phyloP scores from a whole-genome alignment of 2,888 invertebrate species.

The Sinohyriopsis cumingii region DNA sequence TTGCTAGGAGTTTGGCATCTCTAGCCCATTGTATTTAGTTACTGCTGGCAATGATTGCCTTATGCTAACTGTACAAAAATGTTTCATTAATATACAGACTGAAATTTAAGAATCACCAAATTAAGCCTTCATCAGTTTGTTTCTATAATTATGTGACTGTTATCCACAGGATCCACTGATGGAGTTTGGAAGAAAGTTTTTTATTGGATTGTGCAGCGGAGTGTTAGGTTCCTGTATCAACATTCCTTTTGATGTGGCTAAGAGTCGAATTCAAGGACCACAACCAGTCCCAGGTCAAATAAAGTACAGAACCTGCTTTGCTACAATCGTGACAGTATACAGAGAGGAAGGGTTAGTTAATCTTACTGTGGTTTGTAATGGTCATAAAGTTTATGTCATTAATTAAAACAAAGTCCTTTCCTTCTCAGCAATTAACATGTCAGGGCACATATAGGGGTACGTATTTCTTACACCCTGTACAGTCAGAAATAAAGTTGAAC shows the following conservation, averaged over 20 bases:
- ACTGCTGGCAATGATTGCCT: too few species aligned
- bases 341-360: slow-evolving; percentile 87
- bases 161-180: slow-evolving; percentile 58
- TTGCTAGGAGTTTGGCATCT: too few species aligned
- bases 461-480: too few species aligned
- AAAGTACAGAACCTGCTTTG: slow-evolving; percentile 85
- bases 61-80: too few species aligned
- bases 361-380: neutral
- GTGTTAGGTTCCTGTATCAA: slow-evolving; percentile 89
- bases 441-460: neutral
- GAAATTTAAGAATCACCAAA: neutral
- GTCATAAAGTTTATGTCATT: slow-evolving; percentile 3
- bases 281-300: slow-evolving; percentile 82
- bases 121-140: neutral
- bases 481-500: too few species aligned
- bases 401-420: too few species aligned
- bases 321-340: slow-evolving; percentile 83
- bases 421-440: too few species aligned
- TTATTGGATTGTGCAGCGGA: slow-evolving; percentile 90
- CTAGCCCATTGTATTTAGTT: too few species aligned
- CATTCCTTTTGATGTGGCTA: slow-evolving; percentile 97
- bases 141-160: neutral
- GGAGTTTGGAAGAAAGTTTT: slow-evolving; percentile 73
- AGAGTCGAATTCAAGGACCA: slow-evolving; percentile 95
- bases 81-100: too few species aligned